phyloP scores from a whole-genome alignment of 2,113 vertebrate species.

The Halcyon senegalensis region DNA sequence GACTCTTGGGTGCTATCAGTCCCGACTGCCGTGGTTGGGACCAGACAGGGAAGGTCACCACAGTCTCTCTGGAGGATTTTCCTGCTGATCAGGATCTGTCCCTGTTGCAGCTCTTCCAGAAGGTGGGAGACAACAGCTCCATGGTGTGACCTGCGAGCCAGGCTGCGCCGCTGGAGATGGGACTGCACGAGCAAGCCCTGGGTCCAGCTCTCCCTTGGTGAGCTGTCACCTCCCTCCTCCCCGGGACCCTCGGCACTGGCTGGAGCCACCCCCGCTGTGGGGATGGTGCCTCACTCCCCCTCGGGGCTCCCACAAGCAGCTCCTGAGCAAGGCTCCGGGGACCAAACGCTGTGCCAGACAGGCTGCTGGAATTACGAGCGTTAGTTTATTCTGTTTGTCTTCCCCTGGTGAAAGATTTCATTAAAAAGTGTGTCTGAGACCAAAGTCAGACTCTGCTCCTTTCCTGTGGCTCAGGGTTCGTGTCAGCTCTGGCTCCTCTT shows the following conservation, averaged over 20 bases:
- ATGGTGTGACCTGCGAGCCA: slow-evolving; percentile 74
- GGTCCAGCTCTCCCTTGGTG: fast-evolving
- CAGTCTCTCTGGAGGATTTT: not conserved
- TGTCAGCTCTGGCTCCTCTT: not conserved
- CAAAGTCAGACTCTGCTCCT: fast-evolving
- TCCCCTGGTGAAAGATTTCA: not conserved
- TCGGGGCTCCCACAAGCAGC: fast-evolving
- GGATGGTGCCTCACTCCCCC: not conserved
- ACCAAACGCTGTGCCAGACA: not conserved
- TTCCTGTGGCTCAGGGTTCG: not conserved
- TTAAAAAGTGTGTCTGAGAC: not conserved
- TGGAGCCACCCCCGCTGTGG: not conserved
- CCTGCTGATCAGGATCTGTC: not conserved
- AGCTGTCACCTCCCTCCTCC: not conserved
- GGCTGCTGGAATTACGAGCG: not conserved
- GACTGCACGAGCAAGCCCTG: fast-evolving
- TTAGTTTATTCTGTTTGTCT: not conserved
- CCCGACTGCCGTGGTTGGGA: fast-evolving
- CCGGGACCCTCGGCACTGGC: not conserved
- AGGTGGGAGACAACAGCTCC: slow-evolving; percentile 75
- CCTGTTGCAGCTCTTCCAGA: slow-evolving; percentile 75
- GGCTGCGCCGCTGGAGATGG: fast-evolving
- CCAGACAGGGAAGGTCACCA: fast-evolving
- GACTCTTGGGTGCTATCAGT: too few relatives aligned
- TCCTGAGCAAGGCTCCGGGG: fast-evolving